Evolutionary conservation across 2,888 invertebrate genomes (phyloP), one percentile per base, ranked within the genome.

Genomic region (Ophraella communa): DNA sequence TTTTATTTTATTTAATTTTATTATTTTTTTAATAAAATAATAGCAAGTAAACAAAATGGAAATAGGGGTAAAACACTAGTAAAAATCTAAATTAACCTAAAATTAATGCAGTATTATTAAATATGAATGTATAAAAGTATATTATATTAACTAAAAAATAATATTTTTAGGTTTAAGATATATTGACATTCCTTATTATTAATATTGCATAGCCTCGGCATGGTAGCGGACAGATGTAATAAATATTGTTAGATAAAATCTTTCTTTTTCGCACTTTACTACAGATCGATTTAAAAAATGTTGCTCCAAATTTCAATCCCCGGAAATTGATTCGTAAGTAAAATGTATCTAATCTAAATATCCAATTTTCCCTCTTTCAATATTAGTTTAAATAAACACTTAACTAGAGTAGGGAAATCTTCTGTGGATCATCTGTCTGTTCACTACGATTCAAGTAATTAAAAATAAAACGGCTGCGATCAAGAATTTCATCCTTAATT

Each of bases 221-320:
- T 51, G 33, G 20, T 17, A 21, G 24, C 24, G 24, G 52, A 56
- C 56, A 24, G n/a, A 27, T 56, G 52, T 45, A 56, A 64, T 61
- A 60, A 60, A 64, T 64, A 61, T 56, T 52, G 52, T 53, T 24
- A 60, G 56, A 64, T 60, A 64, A 47, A 35, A 53, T 35, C 42
- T 59, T 39, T 39, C 39, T 39, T 8, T 39, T 39, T 17, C 14
- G 5, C 8, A 17, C 17, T 1, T 20, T 24, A 11, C 53, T 3
- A 30, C n/a, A 5, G 23, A 47, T 47, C 14, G 33, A 8, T 1
- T 20, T 60, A 53, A 60, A 60, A 60, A 53, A 60, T 60, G 60
- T 60, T 53, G 45, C 53, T 60, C 45, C 60, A 45, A 53, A 53
- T 53, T 60, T 45, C 60, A 44, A 53, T 45, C 44, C 21, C 20